Percentiles rank a stretch among this genome's conserved stretches.
Evolutionary conservation across 2,113 vertebrate genomes (phyloP).

Genomic region (Xiphorhynchus elegans): DNA sequence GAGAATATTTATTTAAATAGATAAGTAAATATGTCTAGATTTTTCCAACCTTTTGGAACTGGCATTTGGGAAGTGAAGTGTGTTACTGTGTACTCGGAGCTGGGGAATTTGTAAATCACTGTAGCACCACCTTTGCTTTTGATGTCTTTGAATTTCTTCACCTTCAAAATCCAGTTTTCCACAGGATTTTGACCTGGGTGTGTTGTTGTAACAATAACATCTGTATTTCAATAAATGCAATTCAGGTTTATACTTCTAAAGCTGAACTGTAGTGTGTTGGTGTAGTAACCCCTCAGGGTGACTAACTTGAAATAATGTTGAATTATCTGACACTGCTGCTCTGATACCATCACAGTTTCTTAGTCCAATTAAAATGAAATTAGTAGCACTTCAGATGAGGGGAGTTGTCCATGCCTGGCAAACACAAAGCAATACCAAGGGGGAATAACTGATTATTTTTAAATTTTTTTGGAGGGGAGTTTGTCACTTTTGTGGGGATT

Average conservation of each 20-base stretch:
- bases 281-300: not conserved
- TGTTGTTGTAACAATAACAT: not conserved
- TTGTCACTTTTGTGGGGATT: not conserved
- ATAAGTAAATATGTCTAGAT: not conserved
- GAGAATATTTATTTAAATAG: not conserved
- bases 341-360: accelerated
- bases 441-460: not conserved
- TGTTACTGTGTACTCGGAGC: not conserved
- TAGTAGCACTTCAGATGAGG: not conserved
- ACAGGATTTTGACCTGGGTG: not conserved
- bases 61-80: not conserved
- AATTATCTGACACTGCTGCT: not conserved
- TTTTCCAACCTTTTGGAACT: not conserved
- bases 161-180: not conserved
- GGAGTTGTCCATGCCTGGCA: not conserved
- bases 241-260: not conserved
- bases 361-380: accelerated
- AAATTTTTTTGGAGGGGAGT: too few species aligned
- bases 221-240: not conserved
- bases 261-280: not conserved
- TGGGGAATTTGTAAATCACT: not conserved
- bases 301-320: not conserved
- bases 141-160: not conserved
- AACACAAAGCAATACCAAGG: not conserved
- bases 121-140: not conserved